Evolutionary conservation across 2,888 invertebrate species (phyloP), one percentile per base, ranked within the genome.

Genomic region (Gymnoscelis rufifasciata): DNA sequence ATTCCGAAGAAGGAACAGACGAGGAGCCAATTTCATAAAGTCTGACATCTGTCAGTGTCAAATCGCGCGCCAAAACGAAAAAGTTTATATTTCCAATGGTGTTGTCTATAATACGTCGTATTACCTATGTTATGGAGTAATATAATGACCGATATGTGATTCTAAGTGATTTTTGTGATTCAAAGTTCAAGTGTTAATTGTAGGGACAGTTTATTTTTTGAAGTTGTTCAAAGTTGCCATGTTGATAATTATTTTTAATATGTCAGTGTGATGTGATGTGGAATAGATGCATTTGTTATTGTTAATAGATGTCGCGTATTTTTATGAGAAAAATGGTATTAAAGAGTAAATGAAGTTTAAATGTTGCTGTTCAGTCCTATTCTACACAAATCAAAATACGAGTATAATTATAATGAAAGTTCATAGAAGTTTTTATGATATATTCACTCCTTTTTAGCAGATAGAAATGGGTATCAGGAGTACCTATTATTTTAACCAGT

Each of bases 1-100:
- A 89, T 47, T 90, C 90, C 2, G 91, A 91, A 35, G 90, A 90
- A 40, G 91, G 91, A 47, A 92, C 92, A 14, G 93, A 93, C 60
- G 92, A 92, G 54, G 92, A 92, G 67, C 90, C 92, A 36, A 88
- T 91, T 70, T 86, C 90, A 67, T 90, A 89, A 79, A 69, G 64
- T 64, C 62, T 14, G 13, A 39, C 41, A 33, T 15, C 47, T 47
- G 42, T 40, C 41, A 33, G 52, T 59, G 64, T 66, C 62, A 64
- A 57, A 57, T 54, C 42, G 62, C 56, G 63, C 59, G 65, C 67
- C 66, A 64, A 63, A 59, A 31, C n/a, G 38, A 37, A 19, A 29
- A 37, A 39, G 8, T 35, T 39, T 23, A 26, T 27, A 41, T 45
- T 10, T 28, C 10, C 19, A 31, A 30, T 39, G 31, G 46, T 31